A percentile compares a stretch with the other conserved stretches of the same genome.
phyloP scores from a whole-genome alignment of 2,888 invertebrate genomes.

The Callimorpha dominula region DNA sequence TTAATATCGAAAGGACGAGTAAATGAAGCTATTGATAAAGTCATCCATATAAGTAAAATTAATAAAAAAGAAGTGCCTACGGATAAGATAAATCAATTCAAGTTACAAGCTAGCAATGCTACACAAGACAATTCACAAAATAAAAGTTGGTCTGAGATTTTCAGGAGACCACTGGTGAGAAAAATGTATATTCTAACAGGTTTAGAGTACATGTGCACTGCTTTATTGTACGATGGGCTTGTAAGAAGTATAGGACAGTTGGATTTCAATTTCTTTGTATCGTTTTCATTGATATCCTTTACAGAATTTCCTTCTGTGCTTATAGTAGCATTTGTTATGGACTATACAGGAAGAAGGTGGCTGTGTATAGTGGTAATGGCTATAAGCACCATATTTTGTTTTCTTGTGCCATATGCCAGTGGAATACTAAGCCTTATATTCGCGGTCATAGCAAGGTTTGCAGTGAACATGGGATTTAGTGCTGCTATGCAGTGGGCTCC shows the following conservation, averaged over 20 bases:
- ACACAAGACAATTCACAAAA: conserved; percentile 38
- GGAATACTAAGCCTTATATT: conserved; percentile 69
- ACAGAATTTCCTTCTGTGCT: conserved; percentile 73
- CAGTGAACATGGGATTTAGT: conserved; percentile 67
- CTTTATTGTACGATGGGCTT: conserved; percentile 69
- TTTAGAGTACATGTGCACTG: conserved; percentile 63
- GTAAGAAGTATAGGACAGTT: conserved; percentile 68
- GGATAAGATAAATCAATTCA: conserved; percentile 64
- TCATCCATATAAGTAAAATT: conserved; percentile 60
- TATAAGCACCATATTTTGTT: conserved; percentile 61
- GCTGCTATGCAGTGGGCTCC: conserved; percentile 71
- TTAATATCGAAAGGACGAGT: conserved; percentile 67
- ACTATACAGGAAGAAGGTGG: conserved; percentile 69
- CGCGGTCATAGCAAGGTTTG: conserved; percentile 71
- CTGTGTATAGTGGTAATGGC: conserved; percentile 55
- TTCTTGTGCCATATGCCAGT: conserved; percentile 60
- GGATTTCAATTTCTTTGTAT: conserved; percentile 71
- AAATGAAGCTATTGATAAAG: conserved; percentile 66
- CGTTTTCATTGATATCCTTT: conserved; percentile 71
- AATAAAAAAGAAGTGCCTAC: conserved; percentile 66
- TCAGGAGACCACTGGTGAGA: conserved; percentile 62
- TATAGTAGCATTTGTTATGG: conserved; percentile 68
- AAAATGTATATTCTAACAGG: conserved; percentile 65
- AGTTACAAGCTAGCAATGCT: conserved; percentile 33
- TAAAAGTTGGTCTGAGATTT: conserved; percentile 56